Percentiles rank a stretch among this genome's conserved stretches.
Evolutionary conservation across 1,140 invertebrate species (phyloP).

Genomic region (Cotesia typhae): DNA sequence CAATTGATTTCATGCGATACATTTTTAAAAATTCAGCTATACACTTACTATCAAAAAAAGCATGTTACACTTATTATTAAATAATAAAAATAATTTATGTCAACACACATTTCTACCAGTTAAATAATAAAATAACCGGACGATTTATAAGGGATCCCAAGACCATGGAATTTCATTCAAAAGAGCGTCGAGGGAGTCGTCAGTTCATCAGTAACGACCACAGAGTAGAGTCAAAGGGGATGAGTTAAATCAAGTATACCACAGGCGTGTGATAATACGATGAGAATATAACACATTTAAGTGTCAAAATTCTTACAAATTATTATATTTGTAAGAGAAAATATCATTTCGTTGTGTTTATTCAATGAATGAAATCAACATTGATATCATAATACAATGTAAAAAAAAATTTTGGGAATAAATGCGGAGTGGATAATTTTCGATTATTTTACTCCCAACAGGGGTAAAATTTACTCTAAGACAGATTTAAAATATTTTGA

Average conservation of each 20-base stretch:
- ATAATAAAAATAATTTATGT: background rate
- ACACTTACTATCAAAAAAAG: background rate
- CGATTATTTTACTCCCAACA: too few species aligned
- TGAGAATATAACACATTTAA: background rate
- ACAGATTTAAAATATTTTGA: too few species aligned
- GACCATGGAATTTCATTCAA: slow-evolving; percentile 26
- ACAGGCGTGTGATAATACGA: slow-evolving; percentile 5
- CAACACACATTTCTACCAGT: background rate
- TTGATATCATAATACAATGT: too few species aligned
- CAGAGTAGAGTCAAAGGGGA: slow-evolving; percentile 20
- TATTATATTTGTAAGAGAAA: background rate
- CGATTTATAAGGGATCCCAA: slow-evolving; percentile 29
- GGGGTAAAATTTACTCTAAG: too few species aligned
- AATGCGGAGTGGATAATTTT: too few species aligned
- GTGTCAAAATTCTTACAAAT: background rate
- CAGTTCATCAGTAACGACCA: slow-evolving; percentile 29
- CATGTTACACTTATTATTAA: background rate
- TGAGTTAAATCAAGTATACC: slow-evolving; percentile 26
- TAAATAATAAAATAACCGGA: slow-evolving; percentile 20
- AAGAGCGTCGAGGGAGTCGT: slow-evolving; percentile 27
- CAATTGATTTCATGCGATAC: too few species aligned
- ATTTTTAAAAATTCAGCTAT: background rate
- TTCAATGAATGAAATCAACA: too few species aligned
- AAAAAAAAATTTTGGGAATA: too few species aligned
- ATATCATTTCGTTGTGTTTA: background rate